Percentiles rank a stretch among this genome's conserved stretches.
These are phyloP conservation scores for Panurus biarmicus DNA, from an alignment of 2,113 vertebrate species.

Conservation along the genomic window DNA sequence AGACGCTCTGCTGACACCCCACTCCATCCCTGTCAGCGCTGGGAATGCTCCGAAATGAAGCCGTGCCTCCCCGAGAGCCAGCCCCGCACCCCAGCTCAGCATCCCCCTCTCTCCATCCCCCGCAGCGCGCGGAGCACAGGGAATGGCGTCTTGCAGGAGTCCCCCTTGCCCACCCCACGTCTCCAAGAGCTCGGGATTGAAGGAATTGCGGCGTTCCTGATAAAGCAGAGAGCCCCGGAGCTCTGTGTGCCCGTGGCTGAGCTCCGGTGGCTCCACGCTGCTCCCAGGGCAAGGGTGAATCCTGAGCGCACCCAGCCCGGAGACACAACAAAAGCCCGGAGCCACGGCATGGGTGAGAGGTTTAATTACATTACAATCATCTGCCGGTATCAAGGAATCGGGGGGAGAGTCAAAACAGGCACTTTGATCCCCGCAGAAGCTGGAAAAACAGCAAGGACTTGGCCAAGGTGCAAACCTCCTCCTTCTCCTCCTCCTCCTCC, in stretches of 20 bases:
- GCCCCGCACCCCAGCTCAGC: background rate
- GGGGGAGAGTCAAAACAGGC: background rate
- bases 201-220: background rate
- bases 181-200: background rate
- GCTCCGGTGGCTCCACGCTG: background rate
- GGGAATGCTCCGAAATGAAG: background rate
- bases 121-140: accelerated
- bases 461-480: background rate
- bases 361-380: background rate
- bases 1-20: background rate
- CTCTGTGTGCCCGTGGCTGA: background rate
- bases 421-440: background rate
- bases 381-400: background rate
- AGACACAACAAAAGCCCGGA: slow-evolving; percentile 13
- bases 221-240: background rate
- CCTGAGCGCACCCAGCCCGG: background rate
- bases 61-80: background rate
- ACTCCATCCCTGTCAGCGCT: slow-evolving; percentile 7
- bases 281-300: background rate
- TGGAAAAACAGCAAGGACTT: background rate
- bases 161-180: accelerated
- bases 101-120: background rate
- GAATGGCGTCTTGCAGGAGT: background rate
- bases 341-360: accelerated
- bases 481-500: background rate